Evolutionary conservation across 1,140 invertebrate species (phyloP).

Genomic region (Drosophila subobscura): DNA sequence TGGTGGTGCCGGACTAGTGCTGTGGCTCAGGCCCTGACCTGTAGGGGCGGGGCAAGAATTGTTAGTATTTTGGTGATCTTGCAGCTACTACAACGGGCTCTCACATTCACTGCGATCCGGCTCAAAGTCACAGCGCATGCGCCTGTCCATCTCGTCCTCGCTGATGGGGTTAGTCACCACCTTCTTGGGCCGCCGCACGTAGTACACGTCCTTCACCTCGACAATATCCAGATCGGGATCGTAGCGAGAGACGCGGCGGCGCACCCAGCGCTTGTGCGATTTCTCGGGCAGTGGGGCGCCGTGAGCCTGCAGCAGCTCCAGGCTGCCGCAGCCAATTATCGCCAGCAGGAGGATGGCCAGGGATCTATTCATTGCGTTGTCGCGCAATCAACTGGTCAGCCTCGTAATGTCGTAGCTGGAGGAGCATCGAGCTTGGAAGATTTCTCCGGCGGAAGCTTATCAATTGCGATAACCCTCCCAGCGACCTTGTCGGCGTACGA

Average conservation of each 20-base stretch:
- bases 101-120: constrained; percentile 17
- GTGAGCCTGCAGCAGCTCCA: constrained; percentile 18
- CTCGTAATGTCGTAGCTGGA: background rate
- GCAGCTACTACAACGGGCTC: too few species aligned
- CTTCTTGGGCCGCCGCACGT: constrained; percentile 38
- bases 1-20: background rate
- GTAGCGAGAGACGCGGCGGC: constrained; percentile 12
- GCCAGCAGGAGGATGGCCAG: constrained; percentile 13
- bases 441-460: constrained; percentile 21
- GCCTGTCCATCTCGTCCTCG: constrained; percentile 31
- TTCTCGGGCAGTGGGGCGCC: constrained; percentile 8
- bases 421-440: background rate
- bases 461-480: constrained; percentile 35
- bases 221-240: constrained; percentile 34
- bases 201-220: constrained; percentile 54
- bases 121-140: constrained; percentile 30
- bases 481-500: constrained; percentile 16
- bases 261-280: constrained; percentile 25
- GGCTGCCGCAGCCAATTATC: constrained; percentile 3
- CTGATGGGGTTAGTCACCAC: constrained; percentile 2
- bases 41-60: too few species aligned
- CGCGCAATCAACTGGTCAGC: constrained; percentile 14
- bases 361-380: constrained; percentile 42
- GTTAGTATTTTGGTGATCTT: too few species aligned
- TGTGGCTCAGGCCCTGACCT: background rate